Conservation (phyloP, 1,140 invertebrate species). For the Scaptomyza graminum region DNA sequence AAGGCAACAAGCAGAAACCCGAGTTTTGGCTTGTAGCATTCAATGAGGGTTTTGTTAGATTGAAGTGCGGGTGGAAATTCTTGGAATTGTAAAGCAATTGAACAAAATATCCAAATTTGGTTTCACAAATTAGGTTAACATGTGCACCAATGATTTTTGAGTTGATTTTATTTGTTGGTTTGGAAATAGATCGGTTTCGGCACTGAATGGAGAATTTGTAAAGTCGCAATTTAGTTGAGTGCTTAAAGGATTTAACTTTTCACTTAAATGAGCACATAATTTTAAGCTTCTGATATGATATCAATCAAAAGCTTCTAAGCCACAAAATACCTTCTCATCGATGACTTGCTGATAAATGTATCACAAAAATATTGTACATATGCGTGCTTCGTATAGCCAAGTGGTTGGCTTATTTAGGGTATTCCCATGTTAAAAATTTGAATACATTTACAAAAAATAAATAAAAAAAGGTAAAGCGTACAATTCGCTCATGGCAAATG, state of each 20-base stretch:
- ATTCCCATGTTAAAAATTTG: background rate
- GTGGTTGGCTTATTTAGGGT: background rate
- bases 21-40: background rate
- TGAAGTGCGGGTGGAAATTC: background rate
- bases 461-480: slow-evolving; percentile 11
- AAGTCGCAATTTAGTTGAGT: background rate
- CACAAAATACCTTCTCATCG: background rate
- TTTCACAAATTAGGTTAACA: background rate
- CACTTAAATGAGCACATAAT: too few relatives aligned
- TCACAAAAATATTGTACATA: background rate
- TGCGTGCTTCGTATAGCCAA: slow-evolving; percentile 1
- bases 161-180: background rate
- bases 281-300: slow-evolving; percentile 4
- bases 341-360: slow-evolving; percentile 33
- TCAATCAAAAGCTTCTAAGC: slow-evolving; percentile 23
- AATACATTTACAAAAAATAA: slow-evolving; percentile 1
- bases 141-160: background rate
- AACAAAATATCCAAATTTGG: background rate
- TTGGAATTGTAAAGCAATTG: slow-evolving; percentile 1
- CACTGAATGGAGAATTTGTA: background rate
- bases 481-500: slow-evolving; percentile 48
- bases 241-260: too few relatives aligned
- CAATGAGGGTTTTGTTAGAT: background rate
- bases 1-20: slow-evolving; percentile 7
- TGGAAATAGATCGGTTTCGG: background rate